A percentile compares a stretch with the other conserved stretches of the same genome.
Evolutionary conservation across 2,113 vertebrate species (phyloP).

Genomic region (Aptenodytes patagonicus): DNA sequence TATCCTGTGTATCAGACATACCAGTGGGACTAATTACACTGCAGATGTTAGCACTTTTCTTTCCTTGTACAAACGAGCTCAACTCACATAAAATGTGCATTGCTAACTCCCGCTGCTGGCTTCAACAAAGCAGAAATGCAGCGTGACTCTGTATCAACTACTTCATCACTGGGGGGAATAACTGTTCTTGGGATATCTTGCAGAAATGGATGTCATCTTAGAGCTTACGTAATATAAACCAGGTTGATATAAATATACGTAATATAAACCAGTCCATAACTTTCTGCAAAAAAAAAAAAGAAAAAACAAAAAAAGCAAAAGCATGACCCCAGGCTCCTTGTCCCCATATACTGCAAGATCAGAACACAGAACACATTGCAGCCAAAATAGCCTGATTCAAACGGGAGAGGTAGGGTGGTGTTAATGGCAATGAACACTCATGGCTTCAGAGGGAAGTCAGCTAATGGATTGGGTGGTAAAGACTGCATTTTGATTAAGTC

Average conservation of each 20-base stretch:
- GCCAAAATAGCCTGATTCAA: not conserved
- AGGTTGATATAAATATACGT: not conserved
- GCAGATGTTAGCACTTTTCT: not conserved
- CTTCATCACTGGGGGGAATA: not conserved
- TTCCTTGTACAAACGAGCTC: not conserved
- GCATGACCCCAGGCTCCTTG: not conserved
- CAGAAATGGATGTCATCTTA: not conserved
- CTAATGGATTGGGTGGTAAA: not conserved
- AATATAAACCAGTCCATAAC: not conserved
- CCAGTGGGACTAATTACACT: not conserved
- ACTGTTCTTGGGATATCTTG: not conserved
- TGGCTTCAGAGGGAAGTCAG: not conserved
- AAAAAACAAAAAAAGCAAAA: not conserved
- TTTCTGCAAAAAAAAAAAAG: not conserved
- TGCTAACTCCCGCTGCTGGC: not conserved
- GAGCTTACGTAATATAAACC: not conserved
- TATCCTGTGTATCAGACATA: not conserved
- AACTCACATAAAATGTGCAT: fast-evolving
- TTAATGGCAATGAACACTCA: not conserved
- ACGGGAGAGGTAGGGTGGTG: not conserved
- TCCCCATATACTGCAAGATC: not conserved
- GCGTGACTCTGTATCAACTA: not conserved
- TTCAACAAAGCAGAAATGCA: not conserved
- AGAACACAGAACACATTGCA: not conserved
- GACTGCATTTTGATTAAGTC: not conserved